Evolutionary conservation across 2,888 invertebrate genomes (phyloP), one percentile per base, ranked within the genome.

Genomic region (Amblyjoppa fuscipennis): DNA sequence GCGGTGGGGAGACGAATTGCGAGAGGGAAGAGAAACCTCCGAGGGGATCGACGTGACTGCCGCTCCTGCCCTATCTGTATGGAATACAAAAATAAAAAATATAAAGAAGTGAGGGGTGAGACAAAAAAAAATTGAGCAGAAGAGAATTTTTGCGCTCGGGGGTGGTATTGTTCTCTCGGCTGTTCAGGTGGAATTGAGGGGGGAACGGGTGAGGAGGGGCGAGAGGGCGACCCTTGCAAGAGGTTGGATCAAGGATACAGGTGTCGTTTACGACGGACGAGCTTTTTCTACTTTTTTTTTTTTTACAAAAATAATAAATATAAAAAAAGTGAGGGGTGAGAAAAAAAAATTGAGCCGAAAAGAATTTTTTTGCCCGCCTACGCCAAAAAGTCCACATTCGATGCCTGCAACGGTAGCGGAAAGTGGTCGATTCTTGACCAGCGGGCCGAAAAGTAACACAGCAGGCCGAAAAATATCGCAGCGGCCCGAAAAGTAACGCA

Each of bases 1-100:
- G n/a, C n/a, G 20, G 6, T 3, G 68, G 82, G 25, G 56, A 56
- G 56, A 56, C 56, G 56, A 56, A 56, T 56, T 56, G 3, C 45
- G 66, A 25, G 64, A 53, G 77, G 64, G 49, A 38, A 49, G 73
- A 83, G 68, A 73, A 77, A 77, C 66, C 61, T 83, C 53, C 73
- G 66, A 53, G 76, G 74, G 59, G 64, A 64, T 64, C 31, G 28
- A 34, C 34, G 5, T 64, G 64, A 61, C 28, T 64, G 5, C 34
- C 2, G 56, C 53, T 53, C n/a, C n/a, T 53, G 56, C 6, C 13
- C 0, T 56, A 3, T 20, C 56, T 25, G 3, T 25, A 5, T 56
- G 56, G 56, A 56, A 56, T 56, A 3, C 9, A 20, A 25, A 25
- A 56, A 56, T 25, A 25, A 7, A 34, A 34, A 34, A 34, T 34